Base-by-base conservation (phyloP, 2,113 vertebrate genomes). In the Asarcornis scutulata region DNA sequence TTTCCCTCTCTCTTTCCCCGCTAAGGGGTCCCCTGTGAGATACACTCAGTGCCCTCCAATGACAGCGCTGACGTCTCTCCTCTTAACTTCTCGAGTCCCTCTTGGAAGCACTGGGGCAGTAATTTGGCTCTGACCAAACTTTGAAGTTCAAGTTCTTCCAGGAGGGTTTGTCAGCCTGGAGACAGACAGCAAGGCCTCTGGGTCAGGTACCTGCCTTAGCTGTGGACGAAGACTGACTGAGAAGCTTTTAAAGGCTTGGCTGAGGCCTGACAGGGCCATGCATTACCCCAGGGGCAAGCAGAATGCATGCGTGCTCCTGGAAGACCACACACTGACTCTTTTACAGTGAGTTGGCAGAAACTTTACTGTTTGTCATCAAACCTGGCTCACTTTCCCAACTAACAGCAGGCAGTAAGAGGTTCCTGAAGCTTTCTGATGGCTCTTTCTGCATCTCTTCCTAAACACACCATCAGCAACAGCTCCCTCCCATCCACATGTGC, bases 11-110 rank as follows among this genome's bases (percentile, higher is more conserved):
- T 58, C 78, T 90, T 93, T 89, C 73, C 75, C 59, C 1, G 6
- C 63, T 94, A 95, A 93, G 79, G 69, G 88, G 86, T 94, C 97
- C 91, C 96, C 72, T 77, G 86, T 85, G 97, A 97, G 81, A 74
- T 93, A 69, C 3, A 21, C 79, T 76, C 81, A 7, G 0, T 94
- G 94, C 81, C 74, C 86, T 95, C 56, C 6, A 7, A 88, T 96
- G 89, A 87, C 95, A 96, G 91, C 13, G 2, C 94, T 95, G 90
- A 87, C 3, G 0, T 94, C 67, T 96, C 89, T 95, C 42, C 77
- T 89, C 89, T 68, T 84, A 88, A 90, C 89, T 83, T 62, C 36
- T 4, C 59, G 17, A n/a, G 29, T 64, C 88, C 74, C 74, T 87
- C 58, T 76, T 86, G 91, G 67, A 96, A 60, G 78, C 3, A 0